Percentiles rank a stretch among this genome's conserved stretches.
phyloP scores from a whole-genome alignment of 1,140 invertebrate genomes.

The Zaprionus nigranus region DNA sequence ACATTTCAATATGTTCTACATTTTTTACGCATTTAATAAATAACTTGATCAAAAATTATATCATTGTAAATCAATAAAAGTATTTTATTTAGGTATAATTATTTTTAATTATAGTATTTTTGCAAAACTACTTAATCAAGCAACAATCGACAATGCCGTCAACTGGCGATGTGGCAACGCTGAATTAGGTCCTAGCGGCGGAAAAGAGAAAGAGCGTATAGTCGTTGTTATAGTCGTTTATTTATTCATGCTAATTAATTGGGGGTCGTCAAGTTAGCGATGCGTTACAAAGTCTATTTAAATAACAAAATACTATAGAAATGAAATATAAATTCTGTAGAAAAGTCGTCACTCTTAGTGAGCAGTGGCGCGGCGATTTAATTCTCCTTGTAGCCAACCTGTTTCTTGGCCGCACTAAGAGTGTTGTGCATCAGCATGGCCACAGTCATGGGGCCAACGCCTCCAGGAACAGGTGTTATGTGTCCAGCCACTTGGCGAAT shows the following conservation, averaged over 20 bases:
- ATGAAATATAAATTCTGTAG: slow-evolving; percentile 31
- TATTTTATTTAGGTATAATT: not conserved
- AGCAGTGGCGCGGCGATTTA: not conserved
- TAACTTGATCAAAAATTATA: too few species aligned
- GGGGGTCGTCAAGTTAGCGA: slow-evolving; percentile 9
- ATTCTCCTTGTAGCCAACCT: slow-evolving; percentile 28
- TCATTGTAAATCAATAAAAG: too few species aligned
- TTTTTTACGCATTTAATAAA: too few species aligned
- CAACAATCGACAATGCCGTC: not conserved
- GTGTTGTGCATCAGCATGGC: slow-evolving; percentile 95
- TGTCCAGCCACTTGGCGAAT: slow-evolving; percentile 91
- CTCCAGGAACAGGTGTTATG: slow-evolving; percentile 94
- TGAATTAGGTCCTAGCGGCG: not conserved
- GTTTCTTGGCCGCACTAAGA: slow-evolving; percentile 88
- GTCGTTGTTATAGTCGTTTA: slow-evolving; percentile 10
- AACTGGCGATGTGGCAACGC: slow-evolving; percentile 25
- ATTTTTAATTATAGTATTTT: too few species aligned
- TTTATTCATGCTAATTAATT: slow-evolving; percentile 1
- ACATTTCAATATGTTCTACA: too few species aligned
- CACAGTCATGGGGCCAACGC: slow-evolving; percentile 95
- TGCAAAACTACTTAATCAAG: not conserved
- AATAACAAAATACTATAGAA: slow-evolving; percentile 70
- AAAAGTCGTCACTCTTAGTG: not conserved
- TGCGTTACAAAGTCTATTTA: slow-evolving; percentile 34
- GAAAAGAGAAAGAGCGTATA: not conserved